phyloP scores from a whole-genome alignment of 2,797 vertebrate genomes.

The Tarsius wallacei region DNA sequence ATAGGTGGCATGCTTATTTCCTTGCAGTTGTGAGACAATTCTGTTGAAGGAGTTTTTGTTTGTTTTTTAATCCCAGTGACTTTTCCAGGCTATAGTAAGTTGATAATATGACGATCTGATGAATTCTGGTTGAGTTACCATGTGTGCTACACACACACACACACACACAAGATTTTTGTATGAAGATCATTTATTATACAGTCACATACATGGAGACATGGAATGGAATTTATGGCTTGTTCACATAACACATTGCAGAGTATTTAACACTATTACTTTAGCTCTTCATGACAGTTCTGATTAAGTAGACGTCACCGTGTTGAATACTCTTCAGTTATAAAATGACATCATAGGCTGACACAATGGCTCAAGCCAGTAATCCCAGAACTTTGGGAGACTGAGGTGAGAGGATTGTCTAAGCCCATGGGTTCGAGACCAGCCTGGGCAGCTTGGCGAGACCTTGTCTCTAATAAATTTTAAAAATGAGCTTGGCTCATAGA shows the following conservation, averaged over 20 bases:
- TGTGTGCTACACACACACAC: neutral
- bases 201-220: neutral
- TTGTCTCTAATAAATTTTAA: too few species aligned
- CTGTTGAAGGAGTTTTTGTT: neutral
- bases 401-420: too few species aligned
- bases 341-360: neutral
- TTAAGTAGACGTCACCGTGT: neutral
- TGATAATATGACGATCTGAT: neutral
- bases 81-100: neutral
- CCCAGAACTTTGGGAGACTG: too few species aligned
- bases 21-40: neutral
- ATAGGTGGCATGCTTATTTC: neutral
- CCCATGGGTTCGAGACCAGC: too few species aligned
- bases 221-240: neutral
- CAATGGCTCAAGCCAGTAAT: neutral
- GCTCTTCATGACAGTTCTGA: neutral
- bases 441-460: too few species aligned
- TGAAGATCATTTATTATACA: conserved; percentile 1
- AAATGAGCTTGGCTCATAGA: too few species aligned
- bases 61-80: neutral
- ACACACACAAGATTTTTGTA: neutral
- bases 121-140: neutral
- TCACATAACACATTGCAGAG: neutral
- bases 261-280: conserved; percentile 1
- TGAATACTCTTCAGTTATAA: conserved; percentile 36